These are phyloP conservation scores for Palloptera scutellata DNA, from an alignment of 2,888 invertebrate genomes.

Conservation along the genomic window DNA sequence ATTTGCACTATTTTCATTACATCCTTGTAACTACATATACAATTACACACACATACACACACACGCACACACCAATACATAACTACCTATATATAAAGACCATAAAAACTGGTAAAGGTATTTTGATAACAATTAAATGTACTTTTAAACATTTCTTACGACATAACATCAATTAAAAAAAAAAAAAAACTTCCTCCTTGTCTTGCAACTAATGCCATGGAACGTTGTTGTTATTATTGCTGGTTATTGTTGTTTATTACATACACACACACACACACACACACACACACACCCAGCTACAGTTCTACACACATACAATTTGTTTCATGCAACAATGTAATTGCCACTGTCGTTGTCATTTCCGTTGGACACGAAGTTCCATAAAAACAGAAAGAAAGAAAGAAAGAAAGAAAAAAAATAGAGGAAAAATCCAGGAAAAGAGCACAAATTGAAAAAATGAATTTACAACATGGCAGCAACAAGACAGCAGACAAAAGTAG, in stretches of 20 bases:
- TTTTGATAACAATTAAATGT: constrained; percentile 42
- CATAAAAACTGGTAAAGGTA: background rate
- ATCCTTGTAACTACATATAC: too few relatives aligned
- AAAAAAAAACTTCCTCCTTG: constrained; percentile 18
- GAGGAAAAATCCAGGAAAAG: constrained; percentile 16
- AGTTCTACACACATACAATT: constrained; percentile 46
- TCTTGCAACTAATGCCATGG: constrained; percentile 3
- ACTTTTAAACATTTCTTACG: constrained; percentile 49
- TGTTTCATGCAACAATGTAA: constrained; percentile 63
- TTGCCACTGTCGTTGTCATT: constrained; percentile 61
- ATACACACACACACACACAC: constrained; percentile 19
- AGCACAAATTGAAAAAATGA: constrained; percentile 11
- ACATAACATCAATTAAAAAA: constrained; percentile 57
- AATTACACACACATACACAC: too few relatives aligned
- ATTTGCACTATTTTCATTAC: too few relatives aligned
- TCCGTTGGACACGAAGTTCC: constrained; percentile 54
- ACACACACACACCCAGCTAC: too few relatives aligned
- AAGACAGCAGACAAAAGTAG: background rate
- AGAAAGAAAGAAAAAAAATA: constrained; percentile 20
- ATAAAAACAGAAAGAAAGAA: constrained; percentile 18
- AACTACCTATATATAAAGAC: too few relatives aligned
- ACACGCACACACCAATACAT: too few relatives aligned
- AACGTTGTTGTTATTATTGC: background rate
- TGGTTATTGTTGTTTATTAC: constrained; percentile 2
- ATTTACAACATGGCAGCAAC: constrained; percentile 31